Percentiles rank a stretch among this genome's conserved stretches.
Conservation (phyloP, 2,113 vertebrate genomes). For the Ceratotherium simum region DNA sequence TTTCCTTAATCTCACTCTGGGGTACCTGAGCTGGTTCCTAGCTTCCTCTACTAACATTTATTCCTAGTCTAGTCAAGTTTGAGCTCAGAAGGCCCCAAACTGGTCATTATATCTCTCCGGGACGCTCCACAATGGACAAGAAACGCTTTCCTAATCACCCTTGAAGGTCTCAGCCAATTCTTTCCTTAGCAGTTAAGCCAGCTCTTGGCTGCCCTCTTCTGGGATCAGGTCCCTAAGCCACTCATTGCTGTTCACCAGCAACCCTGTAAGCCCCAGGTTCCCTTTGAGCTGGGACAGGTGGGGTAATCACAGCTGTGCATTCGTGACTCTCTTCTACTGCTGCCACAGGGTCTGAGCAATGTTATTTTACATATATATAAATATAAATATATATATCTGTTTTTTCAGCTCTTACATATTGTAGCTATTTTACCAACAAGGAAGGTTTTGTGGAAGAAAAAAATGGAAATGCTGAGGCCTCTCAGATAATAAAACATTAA, state of each 20-base stretch:
- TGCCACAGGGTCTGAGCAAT: neutral
- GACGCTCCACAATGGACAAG: neutral
- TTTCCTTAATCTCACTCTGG: neutral
- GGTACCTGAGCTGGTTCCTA: neutral
- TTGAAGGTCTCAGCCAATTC: neutral
- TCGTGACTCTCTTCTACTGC: neutral
- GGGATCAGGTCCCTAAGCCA: slow-evolving; percentile 46
- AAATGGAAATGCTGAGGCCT: neutral
- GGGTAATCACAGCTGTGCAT: neutral
- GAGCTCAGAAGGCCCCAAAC: neutral
- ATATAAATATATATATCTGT: neutral
- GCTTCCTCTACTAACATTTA: neutral
- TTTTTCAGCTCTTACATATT: neutral
- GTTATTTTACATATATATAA: neutral
- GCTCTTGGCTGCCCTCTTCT: slow-evolving; percentile 82
- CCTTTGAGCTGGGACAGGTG: neutral
- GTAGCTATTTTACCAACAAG: neutral
- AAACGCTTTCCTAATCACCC: neutral
- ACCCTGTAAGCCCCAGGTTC: neutral
- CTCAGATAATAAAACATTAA: neutral
- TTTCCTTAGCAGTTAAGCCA: neutral
- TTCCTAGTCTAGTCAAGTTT: neutral
- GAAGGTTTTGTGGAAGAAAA: neutral
- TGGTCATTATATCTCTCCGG: neutral
- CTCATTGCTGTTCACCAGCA: neutral